Conservation (phyloP, 2,797 vertebrate species). For the Gymnothorax javanicus region DNA sequence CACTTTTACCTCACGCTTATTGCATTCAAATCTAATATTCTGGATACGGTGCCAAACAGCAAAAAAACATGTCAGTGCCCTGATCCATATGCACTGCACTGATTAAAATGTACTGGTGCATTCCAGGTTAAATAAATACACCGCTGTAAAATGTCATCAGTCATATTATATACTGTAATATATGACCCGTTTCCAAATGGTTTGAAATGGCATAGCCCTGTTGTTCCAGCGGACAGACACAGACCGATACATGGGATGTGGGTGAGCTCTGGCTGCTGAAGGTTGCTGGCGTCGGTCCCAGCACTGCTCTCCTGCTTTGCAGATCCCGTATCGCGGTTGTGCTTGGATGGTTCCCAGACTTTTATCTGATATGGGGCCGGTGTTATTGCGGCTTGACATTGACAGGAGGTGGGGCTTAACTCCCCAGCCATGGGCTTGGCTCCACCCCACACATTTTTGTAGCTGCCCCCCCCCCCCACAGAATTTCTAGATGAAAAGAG, state of each 20-base stretch:
- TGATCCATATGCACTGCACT: too few relatives aligned
- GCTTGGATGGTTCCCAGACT: background rate
- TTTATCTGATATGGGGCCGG: conserved; percentile 32
- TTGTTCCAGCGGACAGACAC: conserved; percentile 35
- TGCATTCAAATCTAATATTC: too few relatives aligned
- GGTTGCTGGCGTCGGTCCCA: conserved; percentile 40
- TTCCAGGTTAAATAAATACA: too few relatives aligned
- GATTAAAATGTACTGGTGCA: too few relatives aligned
- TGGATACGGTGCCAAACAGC: too few relatives aligned
- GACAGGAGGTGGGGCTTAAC: background rate
- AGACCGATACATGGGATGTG: conserved; percentile 29
- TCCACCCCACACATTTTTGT: background rate
- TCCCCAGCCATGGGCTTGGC: background rate
- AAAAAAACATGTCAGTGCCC: too few relatives aligned
- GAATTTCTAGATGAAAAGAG: background rate
- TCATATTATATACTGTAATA: too few relatives aligned
- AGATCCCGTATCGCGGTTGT: conserved; percentile 26
- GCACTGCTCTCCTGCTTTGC: conserved; percentile 24
- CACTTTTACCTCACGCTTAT: too few relatives aligned
- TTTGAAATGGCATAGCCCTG: conserved; percentile 20
- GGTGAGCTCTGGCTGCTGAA: conserved; percentile 21
- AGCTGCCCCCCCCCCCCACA: background rate
- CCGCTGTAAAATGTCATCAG: too few relatives aligned
- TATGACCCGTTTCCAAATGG: too few relatives aligned
- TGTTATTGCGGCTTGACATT: conserved; percentile 16